Evolutionary conservation across 2,797 vertebrate genomes (phyloP), one percentile per base, ranked within the genome.

Genomic region (Sebastes aleutianus): DNA sequence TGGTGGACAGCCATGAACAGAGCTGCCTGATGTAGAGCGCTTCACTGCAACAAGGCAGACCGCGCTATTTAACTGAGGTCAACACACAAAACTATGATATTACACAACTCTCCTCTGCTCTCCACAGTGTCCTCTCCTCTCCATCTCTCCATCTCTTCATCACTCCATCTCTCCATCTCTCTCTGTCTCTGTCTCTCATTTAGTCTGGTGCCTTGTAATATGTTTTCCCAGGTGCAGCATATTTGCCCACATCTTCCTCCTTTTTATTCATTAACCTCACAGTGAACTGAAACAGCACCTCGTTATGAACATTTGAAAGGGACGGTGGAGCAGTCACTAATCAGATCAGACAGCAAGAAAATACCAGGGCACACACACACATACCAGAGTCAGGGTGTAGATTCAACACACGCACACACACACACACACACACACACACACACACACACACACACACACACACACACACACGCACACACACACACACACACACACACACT

Each of bases 201-300:
- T 65, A 65, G 54, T 83, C 32, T 76, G 31, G 6, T 73, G 26
- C 14, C 54, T 24, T 67, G 57, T 74, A 29, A 78, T 75, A 36
- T 56, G 39, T 78, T 79, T 59, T 73, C 67, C 70, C 75, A 73
- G 66, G 82, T 71, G 70, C 78, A 84, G 91, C 87, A 86, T 20
- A 83, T 84, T 70, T 85, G 50, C 66, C 75, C 58, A 50, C 70
- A 66, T 81, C 73, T 85, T 80, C 70, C 58, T 69, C 61, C 74
- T 80, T 78, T 53, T 87, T 76, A 66, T 66, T 87, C 76, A 88
- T 91, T 92, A 89, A 86, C 89, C 89, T 86, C 76, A 53, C 62
- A 4, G 58, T 89, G 91, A 92, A 89, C 87, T 85, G 76, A 88
- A 84, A 83, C 70, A 79, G 64, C 79, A 67, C 43, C 89, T 92